phyloP scores from a whole-genome alignment of 2,888 invertebrate species.

The Pseudoips prasinana region DNA sequence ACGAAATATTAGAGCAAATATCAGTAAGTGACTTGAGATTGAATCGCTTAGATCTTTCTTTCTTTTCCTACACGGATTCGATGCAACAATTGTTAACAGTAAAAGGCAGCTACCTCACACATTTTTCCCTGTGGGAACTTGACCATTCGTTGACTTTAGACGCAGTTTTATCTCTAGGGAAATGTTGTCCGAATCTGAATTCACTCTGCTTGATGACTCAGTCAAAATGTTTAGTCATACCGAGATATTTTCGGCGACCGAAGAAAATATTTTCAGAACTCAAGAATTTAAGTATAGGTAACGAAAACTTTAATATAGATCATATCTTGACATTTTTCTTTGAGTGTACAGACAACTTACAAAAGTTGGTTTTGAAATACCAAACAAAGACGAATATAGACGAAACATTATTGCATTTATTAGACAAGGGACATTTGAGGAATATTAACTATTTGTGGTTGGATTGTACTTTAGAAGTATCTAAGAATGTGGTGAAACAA shows the following conservation, averaged over 20 bases:
- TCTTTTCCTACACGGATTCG: constrained; percentile 68
- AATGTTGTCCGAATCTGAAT: constrained; percentile 64
- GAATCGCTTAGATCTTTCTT: constrained; percentile 64
- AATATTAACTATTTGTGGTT: constrained; percentile 65
- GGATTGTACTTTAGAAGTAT: constrained; percentile 71
- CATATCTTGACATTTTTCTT: constrained; percentile 64
- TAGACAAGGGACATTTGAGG: constrained; percentile 59
- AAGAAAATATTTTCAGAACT: constrained; percentile 60
- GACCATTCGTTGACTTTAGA: constrained; percentile 67
- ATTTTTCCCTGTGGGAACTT: constrained; percentile 73
- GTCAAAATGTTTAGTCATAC: constrained; percentile 60
- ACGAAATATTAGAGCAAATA: constrained; percentile 67
- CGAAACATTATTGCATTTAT: constrained; percentile 51
- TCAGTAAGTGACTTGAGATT: constrained; percentile 60
- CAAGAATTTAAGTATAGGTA: constrained; percentile 64
- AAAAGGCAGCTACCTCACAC: constrained; percentile 68
- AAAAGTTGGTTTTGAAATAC: constrained; percentile 67
- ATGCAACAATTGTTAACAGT: constrained; percentile 59
- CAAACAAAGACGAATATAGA: constrained; percentile 67
- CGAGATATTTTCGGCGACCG: constrained; percentile 54
- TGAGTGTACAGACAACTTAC: constrained; percentile 59
- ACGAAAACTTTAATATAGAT: constrained; percentile 65
- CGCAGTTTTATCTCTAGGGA: constrained; percentile 61
- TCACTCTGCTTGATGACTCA: constrained; percentile 71
- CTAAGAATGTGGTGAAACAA: constrained; percentile 58